Evolutionary conservation across 2,797 vertebrate genomes (phyloP).

Genomic region (Denticeps clupeoides): DNA sequence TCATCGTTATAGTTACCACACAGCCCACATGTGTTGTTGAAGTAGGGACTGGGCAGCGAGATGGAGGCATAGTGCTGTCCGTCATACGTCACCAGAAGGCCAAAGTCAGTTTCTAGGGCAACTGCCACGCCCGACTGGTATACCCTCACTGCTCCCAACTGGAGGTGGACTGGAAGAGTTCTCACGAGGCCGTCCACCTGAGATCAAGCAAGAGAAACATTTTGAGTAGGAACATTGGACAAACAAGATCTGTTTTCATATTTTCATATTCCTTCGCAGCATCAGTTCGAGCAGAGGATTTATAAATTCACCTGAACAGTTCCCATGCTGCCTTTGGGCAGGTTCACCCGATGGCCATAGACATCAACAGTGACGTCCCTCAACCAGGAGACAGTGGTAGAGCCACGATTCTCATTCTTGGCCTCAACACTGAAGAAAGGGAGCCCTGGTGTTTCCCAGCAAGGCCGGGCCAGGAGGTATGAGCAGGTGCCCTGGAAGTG

Average conservation of each 20-base stretch:
- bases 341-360: slow-evolving; percentile 78
- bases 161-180: slow-evolving; percentile 81
- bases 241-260: too few species aligned
- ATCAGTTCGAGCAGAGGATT: slow-evolving; percentile 1
- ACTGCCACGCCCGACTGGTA: slow-evolving; percentile 90
- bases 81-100: slow-evolving; percentile 86
- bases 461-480: slow-evolving; percentile 86
- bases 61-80: slow-evolving; percentile 92
- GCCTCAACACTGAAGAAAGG: slow-evolving; percentile 94
- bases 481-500: slow-evolving; percentile 98
- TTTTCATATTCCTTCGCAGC: too few species aligned
- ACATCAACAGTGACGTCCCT: slow-evolving; percentile 87
- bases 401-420: slow-evolving; percentile 90
- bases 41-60: slow-evolving; percentile 86
- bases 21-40: slow-evolving; percentile 89
- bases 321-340: slow-evolving; percentile 79
- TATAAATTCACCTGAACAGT: slow-evolving; percentile 75
- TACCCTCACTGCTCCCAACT: slow-evolving; percentile 78
- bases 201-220: slow-evolving; percentile 1
- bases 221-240: slow-evolving; percentile 2
- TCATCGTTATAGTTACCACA: slow-evolving; percentile 97
- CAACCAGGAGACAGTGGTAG: slow-evolving; percentile 83
- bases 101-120: slow-evolving; percentile 91
- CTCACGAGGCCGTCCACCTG: slow-evolving; percentile 88
- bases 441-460: slow-evolving; percentile 74